Base-by-base conservation (phyloP, 1,140 invertebrate genomes). In the Drosophila punjabiensis region DNA sequence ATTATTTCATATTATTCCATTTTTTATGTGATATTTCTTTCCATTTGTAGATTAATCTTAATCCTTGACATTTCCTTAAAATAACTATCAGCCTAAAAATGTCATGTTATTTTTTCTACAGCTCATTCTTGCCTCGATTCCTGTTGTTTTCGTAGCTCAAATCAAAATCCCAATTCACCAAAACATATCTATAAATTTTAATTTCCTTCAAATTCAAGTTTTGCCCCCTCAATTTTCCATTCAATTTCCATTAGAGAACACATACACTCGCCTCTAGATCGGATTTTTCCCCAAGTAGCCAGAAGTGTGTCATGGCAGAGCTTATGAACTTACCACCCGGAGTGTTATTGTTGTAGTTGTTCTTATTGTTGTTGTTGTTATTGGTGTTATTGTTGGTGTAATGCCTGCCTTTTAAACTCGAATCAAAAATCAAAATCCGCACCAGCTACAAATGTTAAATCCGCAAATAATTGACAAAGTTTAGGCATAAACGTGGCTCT, bases 371-470 rank as follows among this genome's bases (percentile, higher is more conserved):
- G 37, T 43, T 70, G 52, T 48, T 75, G 43, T 35, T 73, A 35
- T 39, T 66, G 24, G 24, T 75, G 37, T 43, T 70, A 35, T 48
- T 75, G 43, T 35, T 73, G 53, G 33, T 66, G 53, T 60, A 62
- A 64, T 82, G 81, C 59, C 62, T 32, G 64, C 76, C 61, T 89
- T 87, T 87, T 78, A 89, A 89, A 81, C 74, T 89, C 65, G 63
- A 89, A 88, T 88, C 84, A 88, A 89, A 88, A 89, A 88, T 88
- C 84, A 84, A 88, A 88, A 88, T 88, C 84, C 84, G 81, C 86
- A 88, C 85, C 87, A 88, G 85, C 84, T 84, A 84, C 84, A 88
- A 88, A 88, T 88, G 85, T 84, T 88, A 85, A 88, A 88, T 88
- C 84, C 84, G 85, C 84, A 88, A 88, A 88, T 88, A 88, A 88